Conservation (phyloP, 2,888 invertebrate genomes). For the Diarsia dahlii region DNA sequence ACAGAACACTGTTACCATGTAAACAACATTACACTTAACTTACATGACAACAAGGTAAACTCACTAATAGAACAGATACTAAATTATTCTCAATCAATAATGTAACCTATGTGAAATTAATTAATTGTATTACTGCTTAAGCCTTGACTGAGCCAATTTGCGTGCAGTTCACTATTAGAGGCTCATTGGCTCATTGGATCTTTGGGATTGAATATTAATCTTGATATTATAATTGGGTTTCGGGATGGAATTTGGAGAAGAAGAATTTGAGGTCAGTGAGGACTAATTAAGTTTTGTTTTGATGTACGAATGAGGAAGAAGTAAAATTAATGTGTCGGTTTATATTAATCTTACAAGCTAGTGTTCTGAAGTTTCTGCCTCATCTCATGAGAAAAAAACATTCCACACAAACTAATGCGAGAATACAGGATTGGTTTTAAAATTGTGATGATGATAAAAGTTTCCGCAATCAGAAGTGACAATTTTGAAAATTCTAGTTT, state of each 20-base stretch:
- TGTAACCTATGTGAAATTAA: constrained; percentile 48
- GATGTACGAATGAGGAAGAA: not conserved
- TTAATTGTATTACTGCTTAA: constrained; percentile 38
- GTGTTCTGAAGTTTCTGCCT: too few relatives aligned
- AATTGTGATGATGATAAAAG: not conserved
- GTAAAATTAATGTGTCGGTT: not conserved
- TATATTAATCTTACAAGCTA: not conserved
- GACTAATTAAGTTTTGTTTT: not conserved
- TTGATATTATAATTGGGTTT: constrained; percentile 3
- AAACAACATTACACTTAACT: not conserved
- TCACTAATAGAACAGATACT: constrained; percentile 7
- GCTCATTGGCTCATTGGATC: constrained; percentile 22
- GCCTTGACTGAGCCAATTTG: constrained; percentile 25
- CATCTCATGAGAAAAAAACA: too few relatives aligned
- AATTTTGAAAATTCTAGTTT: not conserved
- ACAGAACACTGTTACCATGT: not conserved
- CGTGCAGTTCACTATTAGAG: constrained; percentile 6
- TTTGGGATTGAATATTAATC: constrained; percentile 31
- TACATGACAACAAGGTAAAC: not conserved
- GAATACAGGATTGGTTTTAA: too few relatives aligned
- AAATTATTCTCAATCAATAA: constrained; percentile 44
- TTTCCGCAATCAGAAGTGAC: not conserved
- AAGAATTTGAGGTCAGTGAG: not conserved
- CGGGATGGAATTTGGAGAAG: not conserved
- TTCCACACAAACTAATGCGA: too few relatives aligned